Evolutionary conservation across 1,140 invertebrate species (phyloP).

Genomic region (Epicauta chinensis): DNA sequence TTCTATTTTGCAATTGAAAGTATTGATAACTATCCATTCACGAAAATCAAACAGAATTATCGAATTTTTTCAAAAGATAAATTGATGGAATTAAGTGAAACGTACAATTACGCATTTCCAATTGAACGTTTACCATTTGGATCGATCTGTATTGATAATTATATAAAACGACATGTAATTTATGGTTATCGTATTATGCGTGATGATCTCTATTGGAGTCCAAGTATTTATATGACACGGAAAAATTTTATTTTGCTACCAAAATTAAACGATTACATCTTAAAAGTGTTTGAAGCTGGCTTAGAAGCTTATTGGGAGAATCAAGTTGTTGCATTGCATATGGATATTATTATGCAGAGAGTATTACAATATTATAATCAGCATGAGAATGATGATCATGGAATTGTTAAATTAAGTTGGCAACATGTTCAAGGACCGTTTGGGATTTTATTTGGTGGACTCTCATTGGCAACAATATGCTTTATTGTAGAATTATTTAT

Average conservation of each 20-base stretch:
- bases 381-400: constrained; percentile 2
- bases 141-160: constrained; percentile 42
- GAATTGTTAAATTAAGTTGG: constrained; percentile 25
- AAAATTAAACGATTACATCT: constrained; percentile 17
- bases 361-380: constrained; percentile 21
- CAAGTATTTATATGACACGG: constrained; percentile 46
- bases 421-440: constrained; percentile 30
- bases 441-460: constrained; percentile 22
- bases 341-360: constrained; percentile 27
- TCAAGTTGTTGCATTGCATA: constrained; percentile 11
- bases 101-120: constrained; percentile 44
- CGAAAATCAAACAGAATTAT: constrained; percentile 44
- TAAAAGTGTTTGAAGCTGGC: constrained; percentile 26
- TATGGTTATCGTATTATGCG: constrained; percentile 45
- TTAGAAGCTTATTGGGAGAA: constrained; percentile 25
- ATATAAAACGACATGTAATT: constrained; percentile 46
- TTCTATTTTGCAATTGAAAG: constrained; percentile 49
- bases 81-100: constrained; percentile 41
- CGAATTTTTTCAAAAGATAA: constrained; percentile 41
- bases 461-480: background rate
- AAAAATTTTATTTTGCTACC: constrained; percentile 45
- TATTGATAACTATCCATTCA: constrained; percentile 39
- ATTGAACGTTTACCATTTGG: constrained; percentile 46
- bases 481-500: background rate
- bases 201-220: constrained; percentile 50